These are phyloP conservation scores for Acleris laterana DNA, from an alignment of 2,888 invertebrate genomes.

Conservation along the genomic window DNA sequence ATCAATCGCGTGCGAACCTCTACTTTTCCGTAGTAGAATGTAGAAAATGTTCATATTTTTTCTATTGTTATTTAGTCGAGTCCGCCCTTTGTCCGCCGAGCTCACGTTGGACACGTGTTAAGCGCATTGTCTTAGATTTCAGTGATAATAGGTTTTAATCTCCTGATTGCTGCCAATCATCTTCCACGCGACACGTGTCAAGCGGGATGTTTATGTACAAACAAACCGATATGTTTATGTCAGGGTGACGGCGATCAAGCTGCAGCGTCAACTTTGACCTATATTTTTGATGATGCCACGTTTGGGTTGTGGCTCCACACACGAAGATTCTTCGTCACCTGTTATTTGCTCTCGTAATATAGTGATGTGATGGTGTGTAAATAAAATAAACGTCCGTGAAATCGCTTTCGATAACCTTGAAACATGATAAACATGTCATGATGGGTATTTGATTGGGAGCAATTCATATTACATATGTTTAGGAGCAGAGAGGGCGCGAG, in stretches of 20 bases:
- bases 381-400: neutral
- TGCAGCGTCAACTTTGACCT: neutral
- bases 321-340: too few relatives aligned
- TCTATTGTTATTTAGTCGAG: slow-evolving; percentile 45
- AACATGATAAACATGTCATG: slow-evolving; percentile 6
- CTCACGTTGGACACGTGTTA: slow-evolving; percentile 73
- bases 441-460: slow-evolving; percentile 21
- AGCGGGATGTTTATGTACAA: slow-evolving; percentile 19
- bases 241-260: neutral
- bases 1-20: slow-evolving; percentile 75
- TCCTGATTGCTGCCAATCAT: slow-evolving; percentile 71
- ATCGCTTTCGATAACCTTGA: slow-evolving; percentile 16
- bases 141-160: slow-evolving; percentile 61
- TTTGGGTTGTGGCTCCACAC: too few relatives aligned
- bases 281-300: too few relatives aligned
- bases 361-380: too few relatives aligned
- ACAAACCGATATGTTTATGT: slow-evolving; percentile 3
- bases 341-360: too few relatives aligned
- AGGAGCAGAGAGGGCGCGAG: too few relatives aligned
- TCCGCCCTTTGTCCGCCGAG: slow-evolving; percentile 64
- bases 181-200: slow-evolving; percentile 56
- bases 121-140: slow-evolving; percentile 62
- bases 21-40: slow-evolving; percentile 74
- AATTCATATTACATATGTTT: slow-evolving; percentile 12
- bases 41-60: slow-evolving; percentile 67